Conservation (phyloP, 2,888 invertebrate species). For the Lasiommata megera region DNA sequence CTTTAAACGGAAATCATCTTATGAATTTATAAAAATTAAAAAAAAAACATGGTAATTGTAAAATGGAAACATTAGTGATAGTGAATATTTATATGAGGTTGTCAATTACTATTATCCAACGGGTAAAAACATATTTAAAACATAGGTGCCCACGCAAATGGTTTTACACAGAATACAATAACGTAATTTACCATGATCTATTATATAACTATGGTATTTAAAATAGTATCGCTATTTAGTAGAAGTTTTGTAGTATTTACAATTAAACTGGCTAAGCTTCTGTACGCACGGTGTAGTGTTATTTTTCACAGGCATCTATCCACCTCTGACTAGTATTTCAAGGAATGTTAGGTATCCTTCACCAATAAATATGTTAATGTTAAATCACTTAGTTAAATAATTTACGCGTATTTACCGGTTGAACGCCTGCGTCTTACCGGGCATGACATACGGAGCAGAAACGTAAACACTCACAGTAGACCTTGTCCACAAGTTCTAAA, state of each 20-base stretch:
- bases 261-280: constrained; percentile 13
- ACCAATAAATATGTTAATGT: constrained; percentile 5
- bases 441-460: too few relatives aligned
- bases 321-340: constrained; percentile 20
- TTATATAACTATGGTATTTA: constrained; percentile 1
- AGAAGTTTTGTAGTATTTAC: constrained; percentile 15
- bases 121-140: constrained; percentile 42
- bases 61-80: constrained; percentile 57
- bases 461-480: too few relatives aligned
- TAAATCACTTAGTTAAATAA: neutral
- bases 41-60: constrained; percentile 66
- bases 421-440: too few relatives aligned
- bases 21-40: constrained; percentile 74
- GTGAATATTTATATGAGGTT: constrained; percentile 56
- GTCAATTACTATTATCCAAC: constrained; percentile 71
- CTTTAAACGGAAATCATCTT: constrained; percentile 78
- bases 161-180: constrained; percentile 24
- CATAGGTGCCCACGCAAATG: constrained; percentile 30
- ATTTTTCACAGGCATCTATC: constrained; percentile 17
- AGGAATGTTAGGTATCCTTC: constrained; percentile 18
- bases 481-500: too few relatives aligned
- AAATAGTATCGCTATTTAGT: constrained; percentile 10
- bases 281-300: constrained; percentile 25
- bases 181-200: neutral
- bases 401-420: neutral